Evolutionary conservation across 2,113 vertebrate genomes (phyloP).

Genomic region (Peromyscus californicus): DNA sequence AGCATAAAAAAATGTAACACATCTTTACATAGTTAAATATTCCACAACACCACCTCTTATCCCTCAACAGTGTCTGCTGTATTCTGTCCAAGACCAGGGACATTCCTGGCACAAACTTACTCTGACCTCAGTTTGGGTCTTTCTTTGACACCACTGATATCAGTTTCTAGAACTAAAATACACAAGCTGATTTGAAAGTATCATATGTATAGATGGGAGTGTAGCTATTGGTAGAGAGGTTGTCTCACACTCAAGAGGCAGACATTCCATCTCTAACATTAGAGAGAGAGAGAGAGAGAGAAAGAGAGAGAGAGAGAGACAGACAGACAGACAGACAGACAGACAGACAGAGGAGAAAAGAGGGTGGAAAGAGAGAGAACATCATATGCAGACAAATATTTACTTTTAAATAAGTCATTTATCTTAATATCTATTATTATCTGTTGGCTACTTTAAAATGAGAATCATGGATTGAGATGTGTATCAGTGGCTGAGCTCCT

Average conservation of each 20-base stretch:
- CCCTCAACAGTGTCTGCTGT: rapidly evolving
- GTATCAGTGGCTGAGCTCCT: too few relatives aligned
- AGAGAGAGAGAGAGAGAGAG: not conserved
- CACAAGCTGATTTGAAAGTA: not conserved
- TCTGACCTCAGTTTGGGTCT: not conserved
- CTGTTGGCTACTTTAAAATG: not conserved
- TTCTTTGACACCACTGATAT: not conserved
- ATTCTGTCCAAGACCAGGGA: not conserved
- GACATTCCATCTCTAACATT: not conserved
- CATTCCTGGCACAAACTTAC: not conserved
- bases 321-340: not conserved
- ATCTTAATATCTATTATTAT: not conserved
- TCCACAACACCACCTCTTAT: not conserved
- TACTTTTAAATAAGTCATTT: not conserved
- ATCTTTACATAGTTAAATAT: not conserved
- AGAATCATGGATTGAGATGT: not conserved
- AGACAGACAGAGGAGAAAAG: not conserved
- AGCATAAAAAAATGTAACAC: not conserved
- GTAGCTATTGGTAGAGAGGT: not conserved
- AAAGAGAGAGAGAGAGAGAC: not conserved
- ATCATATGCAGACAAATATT: not conserved
- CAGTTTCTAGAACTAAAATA: not conserved
- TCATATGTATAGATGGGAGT: not conserved
- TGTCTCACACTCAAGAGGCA: not conserved
- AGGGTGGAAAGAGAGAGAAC: not conserved